phyloP scores from a whole-genome alignment of 2,888 invertebrate genomes.

The Ethmia dodecea region DNA sequence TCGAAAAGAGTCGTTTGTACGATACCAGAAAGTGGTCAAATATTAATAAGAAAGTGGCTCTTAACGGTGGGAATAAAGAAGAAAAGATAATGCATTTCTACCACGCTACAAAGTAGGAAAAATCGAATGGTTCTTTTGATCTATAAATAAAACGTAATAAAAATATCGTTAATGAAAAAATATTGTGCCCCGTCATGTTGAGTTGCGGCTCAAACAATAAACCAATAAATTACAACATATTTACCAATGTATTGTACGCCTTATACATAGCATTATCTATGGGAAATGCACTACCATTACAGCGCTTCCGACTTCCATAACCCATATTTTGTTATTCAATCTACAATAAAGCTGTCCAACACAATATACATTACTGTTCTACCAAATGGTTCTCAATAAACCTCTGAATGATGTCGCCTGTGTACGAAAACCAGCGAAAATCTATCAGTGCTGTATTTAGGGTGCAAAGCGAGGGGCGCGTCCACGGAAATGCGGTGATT shows the following conservation, averaged over 20 bases:
- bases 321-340: conserved; percentile 9
- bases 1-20: too few relatives aligned
- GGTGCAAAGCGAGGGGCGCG: conserved; percentile 24
- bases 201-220: conserved; percentile 15
- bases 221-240: conserved; percentile 20
- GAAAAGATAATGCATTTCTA: too few relatives aligned
- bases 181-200: conserved; percentile 1
- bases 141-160: too few relatives aligned
- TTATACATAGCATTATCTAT: conserved; percentile 17
- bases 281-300: conserved; percentile 25
- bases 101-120: too few relatives aligned
- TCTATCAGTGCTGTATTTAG: neutral
- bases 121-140: too few relatives aligned
- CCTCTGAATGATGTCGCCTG: neutral
- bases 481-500: conserved; percentile 35
- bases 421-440: conserved; percentile 1
- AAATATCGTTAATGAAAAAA: too few relatives aligned
- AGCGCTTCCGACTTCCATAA: conserved; percentile 28
- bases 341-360: neutral
- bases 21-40: neutral
- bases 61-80: neutral
- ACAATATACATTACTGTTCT: conserved; percentile 12
- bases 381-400: conserved; percentile 2
- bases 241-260: conserved; percentile 21
- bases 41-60: neutral